Base-by-base conservation (phyloP, 2,113 vertebrate species). In the Otocyon megalotis region DNA sequence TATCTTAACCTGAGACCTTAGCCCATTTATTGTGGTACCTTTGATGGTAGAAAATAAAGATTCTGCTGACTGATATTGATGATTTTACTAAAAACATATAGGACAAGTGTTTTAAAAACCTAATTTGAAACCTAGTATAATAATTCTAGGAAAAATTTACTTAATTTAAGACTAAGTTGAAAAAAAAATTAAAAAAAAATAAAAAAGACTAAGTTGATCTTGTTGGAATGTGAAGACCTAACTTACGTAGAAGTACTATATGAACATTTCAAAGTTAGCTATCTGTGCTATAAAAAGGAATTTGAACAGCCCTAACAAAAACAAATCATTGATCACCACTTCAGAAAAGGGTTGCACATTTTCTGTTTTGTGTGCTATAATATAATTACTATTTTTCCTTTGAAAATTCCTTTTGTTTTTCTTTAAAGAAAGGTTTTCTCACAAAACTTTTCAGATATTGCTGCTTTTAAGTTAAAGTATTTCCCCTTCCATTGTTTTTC, bases 401-500 rank as follows among this genome's bases (percentile, higher is more conserved):
- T 77, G 71, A 56, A 93, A 62, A 62, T 60, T 84, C 7, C 56
- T 94, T 92, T 35, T 85, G 32, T 16, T 96, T 95, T 72, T 74
- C 37, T 90, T 84, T 26, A 32, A 77, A 83, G 74, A 67, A 95
- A 82, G 60, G 13, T 58, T 86, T 67, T 58, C 77, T 69, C n/a
- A 11, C 13, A 93, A 30, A 67, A 30, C 54, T 58, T 95, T 62
- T 65, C 65, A 22, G 53, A 30, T 22, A 12, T 24, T 86, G 76
- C 32, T 76, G 26, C 65, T 95, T 95, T 88, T 94, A 87, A 65
- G 19, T 30, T 85, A 76, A 79, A 84, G 80, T 63, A 28, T 71
- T 88, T 86, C 88, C 7, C 8, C 56, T 97, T 94, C 19, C 1
- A 2, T 91, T 93, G 0, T 90, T 96, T 96, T 93, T 81, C 90